Base-by-base conservation (phyloP, 2,797 vertebrate species). In the Enoplosus armatus region DNA sequence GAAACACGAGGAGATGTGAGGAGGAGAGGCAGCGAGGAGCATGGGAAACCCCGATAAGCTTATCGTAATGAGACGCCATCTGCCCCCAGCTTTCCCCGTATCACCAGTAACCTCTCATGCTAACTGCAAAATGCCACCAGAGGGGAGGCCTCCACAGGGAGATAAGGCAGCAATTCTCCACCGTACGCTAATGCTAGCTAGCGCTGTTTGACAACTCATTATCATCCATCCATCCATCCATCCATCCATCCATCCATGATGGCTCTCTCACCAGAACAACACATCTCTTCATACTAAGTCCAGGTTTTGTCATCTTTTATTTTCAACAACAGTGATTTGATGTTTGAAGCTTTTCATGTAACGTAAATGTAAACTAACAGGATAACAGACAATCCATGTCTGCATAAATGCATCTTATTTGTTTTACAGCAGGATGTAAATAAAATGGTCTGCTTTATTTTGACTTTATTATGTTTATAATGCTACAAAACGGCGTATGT, bases 21-120 rank as follows among this genome's bases (percentile, higher is more conserved):
- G 60, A 79, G 39, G 43, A 67, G 69, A 63, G 60, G 79, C 64
- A 73, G 65, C 5, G 45, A 60, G 77, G 65, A 80, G 63, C 79
- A 76, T 83, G 82, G 76, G 75, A 72, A 82, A 69, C 75, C 75
- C 53, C 4, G 87, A 90, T 90, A 85, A 89, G 89, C 82, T 83
- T 79, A 83, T 83, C 58, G 5, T 24, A 54, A 51, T 70, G 76
- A 83, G 73, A 72, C 51, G 10, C 50, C 69, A 85, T 83, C 72
- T 47, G 54, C 61, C 54, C 58, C 54, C 67, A 24, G 69, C 75
- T 22, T 43, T 33, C 27, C 24, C 22, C 3, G 0, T 45, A 51
- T 65, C 67, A 20, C 51, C 8, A 18, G 29, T 33, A 22, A 69
- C 73, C 41, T 75, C 58, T 80, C 35, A 24, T 72, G 59, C 43